These are phyloP conservation scores for Gryon sp. DNA, from an alignment of 1,140 invertebrate species.

Conservation along the genomic window DNA sequence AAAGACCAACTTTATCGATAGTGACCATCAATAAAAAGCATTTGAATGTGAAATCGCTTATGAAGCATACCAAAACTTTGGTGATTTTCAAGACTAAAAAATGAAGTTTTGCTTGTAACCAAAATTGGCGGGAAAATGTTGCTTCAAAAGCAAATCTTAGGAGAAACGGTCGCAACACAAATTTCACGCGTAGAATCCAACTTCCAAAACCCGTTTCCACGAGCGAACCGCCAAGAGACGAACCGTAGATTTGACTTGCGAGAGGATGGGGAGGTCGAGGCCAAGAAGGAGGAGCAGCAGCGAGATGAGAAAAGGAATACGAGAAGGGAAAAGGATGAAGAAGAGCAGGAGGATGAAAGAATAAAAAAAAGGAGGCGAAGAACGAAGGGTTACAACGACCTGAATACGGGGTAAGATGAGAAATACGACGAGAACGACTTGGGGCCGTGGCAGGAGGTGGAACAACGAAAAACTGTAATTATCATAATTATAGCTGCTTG, in stretches of 20 bases:
- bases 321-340: slow-evolving; percentile 57
- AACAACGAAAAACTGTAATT: slow-evolving; percentile 74
- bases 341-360: slow-evolving; percentile 53
- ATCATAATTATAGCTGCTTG: slow-evolving; percentile 73
- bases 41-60: no score
- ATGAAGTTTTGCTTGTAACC: no score
- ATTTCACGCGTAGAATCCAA: slow-evolving; percentile 65
- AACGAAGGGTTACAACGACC: slow-evolving; percentile 68
- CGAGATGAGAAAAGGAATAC: slow-evolving; percentile 61
- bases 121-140: no score
- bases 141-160: slow-evolving; percentile 23
- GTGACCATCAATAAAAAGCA: no score
- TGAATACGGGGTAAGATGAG: slow-evolving; percentile 65
- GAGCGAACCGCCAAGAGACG: slow-evolving; percentile 57
- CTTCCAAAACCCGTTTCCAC: slow-evolving; percentile 72
- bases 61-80: no score
- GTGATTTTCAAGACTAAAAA: no score
- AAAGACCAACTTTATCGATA: no score
- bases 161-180: slow-evolving; percentile 53
- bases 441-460: slow-evolving; percentile 55
- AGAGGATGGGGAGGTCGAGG: slow-evolving; percentile 63
- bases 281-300: slow-evolving; percentile 62
- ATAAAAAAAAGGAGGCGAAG: slow-evolving; percentile 63
- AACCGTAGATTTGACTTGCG: slow-evolving; percentile 63
- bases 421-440: slow-evolving; percentile 60